These are phyloP conservation scores for Oreamnos americanus DNA, from an alignment of 2,113 vertebrate genomes.

Conservation along the genomic window DNA sequence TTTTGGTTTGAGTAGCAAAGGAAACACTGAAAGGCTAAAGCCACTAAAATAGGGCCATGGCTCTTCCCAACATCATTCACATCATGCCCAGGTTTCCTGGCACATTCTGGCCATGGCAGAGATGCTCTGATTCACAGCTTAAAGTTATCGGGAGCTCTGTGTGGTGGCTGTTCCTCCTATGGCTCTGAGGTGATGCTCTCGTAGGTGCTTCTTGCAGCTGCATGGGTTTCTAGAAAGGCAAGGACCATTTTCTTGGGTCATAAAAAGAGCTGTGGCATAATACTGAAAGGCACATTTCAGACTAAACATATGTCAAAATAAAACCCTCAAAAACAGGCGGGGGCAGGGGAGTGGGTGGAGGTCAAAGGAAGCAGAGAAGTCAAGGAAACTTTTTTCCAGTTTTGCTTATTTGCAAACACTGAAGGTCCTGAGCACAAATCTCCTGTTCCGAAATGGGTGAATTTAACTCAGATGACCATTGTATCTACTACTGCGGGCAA, in stretches of 20 bases:
- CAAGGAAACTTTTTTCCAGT: neutral
- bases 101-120: neutral
- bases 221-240: constrained; percentile 15
- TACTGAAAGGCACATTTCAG: neutral
- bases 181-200: neutral
- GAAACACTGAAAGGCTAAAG: neutral
- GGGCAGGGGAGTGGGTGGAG: neutral
- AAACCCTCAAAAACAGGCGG: neutral
- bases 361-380: neutral
- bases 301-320: neutral
- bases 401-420: neutral
- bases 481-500: neutral
- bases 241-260: neutral
- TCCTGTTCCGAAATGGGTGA: neutral
- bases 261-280: neutral
- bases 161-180: neutral
- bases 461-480: neutral
- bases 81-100: neutral
- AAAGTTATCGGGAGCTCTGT: neutral
- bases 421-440: neutral
- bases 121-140: neutral
- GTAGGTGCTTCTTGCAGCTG: neutral
- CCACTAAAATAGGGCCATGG: neutral
- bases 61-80: neutral
- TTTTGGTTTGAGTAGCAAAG: neutral